A percentile compares a stretch with the other conserved stretches of the same genome.
Conservation (phyloP, 2,113 vertebrate species). For the Nesoenas mayeri region DNA sequence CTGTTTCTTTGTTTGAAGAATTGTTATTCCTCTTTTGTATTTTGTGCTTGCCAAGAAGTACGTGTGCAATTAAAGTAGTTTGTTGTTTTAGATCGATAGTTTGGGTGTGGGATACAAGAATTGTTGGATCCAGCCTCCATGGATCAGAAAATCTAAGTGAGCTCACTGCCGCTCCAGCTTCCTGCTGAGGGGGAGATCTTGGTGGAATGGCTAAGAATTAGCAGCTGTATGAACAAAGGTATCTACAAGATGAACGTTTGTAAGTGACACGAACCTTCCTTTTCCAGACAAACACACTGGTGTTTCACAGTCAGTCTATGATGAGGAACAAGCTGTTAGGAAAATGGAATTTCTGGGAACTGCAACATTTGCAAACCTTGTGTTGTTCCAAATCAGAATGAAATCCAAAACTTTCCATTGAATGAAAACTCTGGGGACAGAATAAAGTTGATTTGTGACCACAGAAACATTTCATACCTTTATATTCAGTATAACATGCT, state of each 20-base stretch:
- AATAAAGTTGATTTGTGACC: background rate
- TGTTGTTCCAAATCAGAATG: background rate
- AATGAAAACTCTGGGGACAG: background rate
- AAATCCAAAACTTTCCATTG: background rate
- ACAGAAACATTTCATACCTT: background rate
- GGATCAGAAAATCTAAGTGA: background rate
- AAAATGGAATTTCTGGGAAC: background rate
- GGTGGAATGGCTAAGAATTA: background rate
- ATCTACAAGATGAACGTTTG: background rate
- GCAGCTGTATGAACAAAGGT: background rate
- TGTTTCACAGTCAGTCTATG: background rate
- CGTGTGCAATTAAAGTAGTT: background rate
- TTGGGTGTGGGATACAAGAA: background rate
- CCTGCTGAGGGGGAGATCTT: background rate
- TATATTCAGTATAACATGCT: background rate
- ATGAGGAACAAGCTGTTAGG: background rate
- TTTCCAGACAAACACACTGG: background rate
- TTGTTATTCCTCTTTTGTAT: background rate
- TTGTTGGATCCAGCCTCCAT: background rate
- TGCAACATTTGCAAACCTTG: background rate
- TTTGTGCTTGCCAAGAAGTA: slow-evolving; percentile 12
- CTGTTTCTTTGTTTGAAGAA: background rate
- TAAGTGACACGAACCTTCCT: background rate
- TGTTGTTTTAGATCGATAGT: background rate
- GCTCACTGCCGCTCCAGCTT: background rate